phyloP scores from a whole-genome alignment of 2,888 invertebrate genomes.

The Bombylius discolor region DNA sequence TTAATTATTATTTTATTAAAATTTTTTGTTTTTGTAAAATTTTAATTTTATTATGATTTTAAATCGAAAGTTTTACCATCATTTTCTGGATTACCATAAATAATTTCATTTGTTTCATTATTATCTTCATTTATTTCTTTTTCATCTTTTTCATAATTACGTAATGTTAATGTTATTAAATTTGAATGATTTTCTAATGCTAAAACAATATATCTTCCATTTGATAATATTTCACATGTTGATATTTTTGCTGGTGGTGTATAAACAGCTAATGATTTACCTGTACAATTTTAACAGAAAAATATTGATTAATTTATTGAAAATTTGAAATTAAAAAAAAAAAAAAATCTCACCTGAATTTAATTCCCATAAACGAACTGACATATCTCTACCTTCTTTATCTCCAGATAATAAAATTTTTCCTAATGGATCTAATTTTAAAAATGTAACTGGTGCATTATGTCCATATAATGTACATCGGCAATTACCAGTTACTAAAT shows the following conservation, averaged over 20 bases:
- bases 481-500: conserved; percentile 71
- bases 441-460: conserved; percentile 58
- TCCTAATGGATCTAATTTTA: conserved; percentile 61
- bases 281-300: conserved; percentile 35
- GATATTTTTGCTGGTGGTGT: conserved; percentile 61
- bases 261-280: conserved; percentile 64
- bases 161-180: conserved; percentile 51
- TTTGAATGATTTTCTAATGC: conserved; percentile 53
- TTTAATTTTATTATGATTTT: background rate
- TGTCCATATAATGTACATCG: conserved; percentile 65
- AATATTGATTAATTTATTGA: no score
- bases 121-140: conserved; percentile 19
- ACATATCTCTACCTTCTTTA: conserved; percentile 54
- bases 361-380: conserved; percentile 70
- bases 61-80: conserved; percentile 47
- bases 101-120: conserved; percentile 22
- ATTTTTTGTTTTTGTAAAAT: no score
- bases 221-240: conserved; percentile 62
- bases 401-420: conserved; percentile 63
- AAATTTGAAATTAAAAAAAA: no score
- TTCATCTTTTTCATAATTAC: conserved; percentile 22
- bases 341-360: conserved; percentile 45
- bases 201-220: conserved; percentile 56
- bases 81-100: conserved; percentile 44
- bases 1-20: no score